phyloP scores from a whole-genome alignment of 30 jellyfish, hydroid and myxozoan genomes.

The Hydra vulgaris region DNA sequence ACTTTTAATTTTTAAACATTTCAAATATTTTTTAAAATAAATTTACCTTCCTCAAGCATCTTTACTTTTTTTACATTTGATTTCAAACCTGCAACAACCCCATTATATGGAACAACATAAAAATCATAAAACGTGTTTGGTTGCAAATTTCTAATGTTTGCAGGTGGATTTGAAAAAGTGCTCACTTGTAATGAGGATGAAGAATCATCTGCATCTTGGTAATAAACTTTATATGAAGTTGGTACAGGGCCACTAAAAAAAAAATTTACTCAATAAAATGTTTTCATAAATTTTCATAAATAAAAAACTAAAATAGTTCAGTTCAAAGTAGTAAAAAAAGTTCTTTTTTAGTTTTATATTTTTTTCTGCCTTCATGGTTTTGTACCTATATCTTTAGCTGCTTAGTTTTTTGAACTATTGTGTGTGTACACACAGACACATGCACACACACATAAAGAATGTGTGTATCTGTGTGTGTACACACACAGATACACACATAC shows the following conservation, averaged over 20 bases:
- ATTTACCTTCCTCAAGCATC: constrained; percentile 5
- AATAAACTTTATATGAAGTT: constrained; percentile 44
- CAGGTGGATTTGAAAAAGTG: constrained; percentile 12
- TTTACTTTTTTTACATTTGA: neutral
- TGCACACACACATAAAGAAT: too few relatives aligned
- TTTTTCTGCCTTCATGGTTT: too few relatives aligned
- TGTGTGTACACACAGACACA: too few relatives aligned
- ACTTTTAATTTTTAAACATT: too few relatives aligned
- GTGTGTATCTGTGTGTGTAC: too few relatives aligned
- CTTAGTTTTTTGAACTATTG: too few relatives aligned
- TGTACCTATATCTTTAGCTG: too few relatives aligned
- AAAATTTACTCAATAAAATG: neutral
- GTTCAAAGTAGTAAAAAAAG: too few relatives aligned
- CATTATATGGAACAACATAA: constrained; percentile 20
- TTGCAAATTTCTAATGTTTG: constrained; percentile 9
- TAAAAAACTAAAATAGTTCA: too few relatives aligned
- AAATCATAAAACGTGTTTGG: constrained; percentile 30
- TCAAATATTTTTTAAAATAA: neutral
- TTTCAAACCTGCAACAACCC: constrained; percentile 24
- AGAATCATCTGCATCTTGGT: constrained; percentile 26
- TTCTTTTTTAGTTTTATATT: too few relatives aligned
- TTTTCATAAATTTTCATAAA: neutral
- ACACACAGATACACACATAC: too few relatives aligned
- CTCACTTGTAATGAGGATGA: constrained; percentile 9
- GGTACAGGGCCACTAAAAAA: constrained; percentile 56